A percentile compares a stretch with the other conserved stretches of the same genome.
Evolutionary conservation across 2,113 vertebrate genomes (phyloP).

Genomic region (Chelonoidis abingdonii): DNA sequence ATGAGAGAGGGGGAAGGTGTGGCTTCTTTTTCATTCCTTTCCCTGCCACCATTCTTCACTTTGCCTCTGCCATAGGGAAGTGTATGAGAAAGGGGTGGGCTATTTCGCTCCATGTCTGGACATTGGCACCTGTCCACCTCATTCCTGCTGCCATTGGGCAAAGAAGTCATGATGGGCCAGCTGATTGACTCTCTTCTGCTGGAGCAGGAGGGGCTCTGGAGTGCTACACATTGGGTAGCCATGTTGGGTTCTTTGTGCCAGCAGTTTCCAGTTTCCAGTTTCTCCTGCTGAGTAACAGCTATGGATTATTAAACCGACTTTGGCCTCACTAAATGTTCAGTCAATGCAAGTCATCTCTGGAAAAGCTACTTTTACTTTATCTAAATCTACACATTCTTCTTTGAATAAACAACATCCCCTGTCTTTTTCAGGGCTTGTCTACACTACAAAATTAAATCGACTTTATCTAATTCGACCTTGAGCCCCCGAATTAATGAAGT

Average conservation of each 20-base stretch:
- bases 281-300: background rate
- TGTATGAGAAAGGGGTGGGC: background rate
- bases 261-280: conserved; percentile 23
- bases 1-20: background rate
- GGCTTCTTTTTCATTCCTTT: background rate
- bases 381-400: conserved; percentile 1
- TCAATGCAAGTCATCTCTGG: conserved; percentile 11
- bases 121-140: background rate
- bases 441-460: too few relatives aligned
- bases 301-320: background rate
- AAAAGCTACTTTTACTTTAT: conserved; percentile 1
- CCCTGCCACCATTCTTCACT: background rate
- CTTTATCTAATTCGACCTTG: too few relatives aligned
- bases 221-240: background rate
- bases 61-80: background rate
- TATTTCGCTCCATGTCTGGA: background rate
- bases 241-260: background rate
- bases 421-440: background rate
- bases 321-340: background rate
- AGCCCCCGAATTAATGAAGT: too few relatives aligned
- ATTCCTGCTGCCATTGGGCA: background rate
- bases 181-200: background rate
- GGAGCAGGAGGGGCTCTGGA: background rate
- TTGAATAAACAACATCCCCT: conserved; percentile 8
- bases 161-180: background rate